Percentiles rank a stretch among this genome's conserved stretches.
Conservation (phyloP, 64 coral and sea anemone species). For the Montipora efflorescens region DNA sequence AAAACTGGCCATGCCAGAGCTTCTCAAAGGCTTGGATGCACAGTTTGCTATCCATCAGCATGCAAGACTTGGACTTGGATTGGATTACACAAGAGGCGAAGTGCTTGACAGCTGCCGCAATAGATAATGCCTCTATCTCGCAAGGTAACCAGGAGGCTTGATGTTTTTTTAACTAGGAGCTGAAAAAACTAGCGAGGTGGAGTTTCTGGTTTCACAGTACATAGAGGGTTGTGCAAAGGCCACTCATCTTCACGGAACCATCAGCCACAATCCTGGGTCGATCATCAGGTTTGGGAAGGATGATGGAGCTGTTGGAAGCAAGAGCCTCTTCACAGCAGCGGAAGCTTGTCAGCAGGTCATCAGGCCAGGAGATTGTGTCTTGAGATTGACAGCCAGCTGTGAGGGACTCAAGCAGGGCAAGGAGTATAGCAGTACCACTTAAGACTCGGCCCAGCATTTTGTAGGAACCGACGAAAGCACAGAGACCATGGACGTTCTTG, state of each 20-base stretch:
- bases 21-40: constrained; percentile 62
- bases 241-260: too few relatives aligned
- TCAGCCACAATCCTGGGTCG: constrained; percentile 20
- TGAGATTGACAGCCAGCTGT: neutral
- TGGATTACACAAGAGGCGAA: too few relatives aligned
- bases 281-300: constrained; percentile 20
- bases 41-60: constrained; percentile 40
- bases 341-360: neutral
- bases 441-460: neutral
- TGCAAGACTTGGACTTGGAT: too few relatives aligned
- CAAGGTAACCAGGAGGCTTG: constrained; percentile 37
- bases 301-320: constrained; percentile 2
- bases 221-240: too few relatives aligned
- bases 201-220: too few relatives aligned
- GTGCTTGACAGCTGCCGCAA: too few relatives aligned
- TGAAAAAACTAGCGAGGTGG: too few relatives aligned
- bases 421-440: neutral
- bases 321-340: neutral
- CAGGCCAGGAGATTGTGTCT: constrained; percentile 8
- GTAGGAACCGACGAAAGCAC: neutral
- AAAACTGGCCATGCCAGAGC: constrained; percentile 40
- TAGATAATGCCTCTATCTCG: constrained; percentile 54
- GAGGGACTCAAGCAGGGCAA: constrained; percentile 4
- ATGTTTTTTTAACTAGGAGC: constrained; percentile 35
- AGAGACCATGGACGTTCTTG: neutral